phyloP scores from a whole-genome alignment of 2,888 invertebrate species.

The Nomada goodeniana region DNA sequence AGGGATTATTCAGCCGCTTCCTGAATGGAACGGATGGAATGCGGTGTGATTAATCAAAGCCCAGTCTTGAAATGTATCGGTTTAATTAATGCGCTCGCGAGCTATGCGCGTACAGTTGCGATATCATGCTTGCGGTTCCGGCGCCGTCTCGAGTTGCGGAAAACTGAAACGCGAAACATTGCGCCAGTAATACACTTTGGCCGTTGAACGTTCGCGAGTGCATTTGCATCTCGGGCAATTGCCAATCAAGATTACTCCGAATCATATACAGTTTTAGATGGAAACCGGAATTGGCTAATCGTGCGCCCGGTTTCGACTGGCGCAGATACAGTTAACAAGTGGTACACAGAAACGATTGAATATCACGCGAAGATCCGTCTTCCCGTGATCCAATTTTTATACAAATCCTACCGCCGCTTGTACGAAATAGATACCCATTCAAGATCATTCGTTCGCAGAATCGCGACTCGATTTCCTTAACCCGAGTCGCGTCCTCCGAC shows the following conservation, averaged over 20 bases:
- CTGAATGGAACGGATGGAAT: conserved; percentile 56
- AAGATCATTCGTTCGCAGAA: neutral
- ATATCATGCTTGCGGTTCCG: neutral
- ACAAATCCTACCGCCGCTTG: neutral
- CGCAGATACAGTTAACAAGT: neutral
- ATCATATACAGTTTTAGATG: neutral
- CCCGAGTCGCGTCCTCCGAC: neutral
- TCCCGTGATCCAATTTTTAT: conserved; percentile 1
- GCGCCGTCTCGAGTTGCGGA: conserved; percentile 6
- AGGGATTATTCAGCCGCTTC: conserved; percentile 51
- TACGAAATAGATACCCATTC: neutral
- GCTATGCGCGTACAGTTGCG: neutral
- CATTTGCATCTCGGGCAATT: neutral
- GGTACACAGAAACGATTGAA: neutral
- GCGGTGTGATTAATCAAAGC: conserved; percentile 60
- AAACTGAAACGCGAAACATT: conserved; percentile 9
- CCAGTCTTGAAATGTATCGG: conserved; percentile 48
- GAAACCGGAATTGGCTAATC: neutral
- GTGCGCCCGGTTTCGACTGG: neutral
- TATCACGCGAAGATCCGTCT: neutral
- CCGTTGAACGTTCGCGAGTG: neutral
- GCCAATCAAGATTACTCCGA: neutral
- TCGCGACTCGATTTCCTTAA: conserved; percentile 7
- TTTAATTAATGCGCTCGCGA: conserved; percentile 55
- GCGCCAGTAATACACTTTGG: neutral